Percentiles rank a stretch among this genome's conserved stretches.
These are phyloP conservation scores for Chromobotia macracanthus DNA, from an alignment of 2,797 vertebrate genomes.

Conservation along the genomic window DNA sequence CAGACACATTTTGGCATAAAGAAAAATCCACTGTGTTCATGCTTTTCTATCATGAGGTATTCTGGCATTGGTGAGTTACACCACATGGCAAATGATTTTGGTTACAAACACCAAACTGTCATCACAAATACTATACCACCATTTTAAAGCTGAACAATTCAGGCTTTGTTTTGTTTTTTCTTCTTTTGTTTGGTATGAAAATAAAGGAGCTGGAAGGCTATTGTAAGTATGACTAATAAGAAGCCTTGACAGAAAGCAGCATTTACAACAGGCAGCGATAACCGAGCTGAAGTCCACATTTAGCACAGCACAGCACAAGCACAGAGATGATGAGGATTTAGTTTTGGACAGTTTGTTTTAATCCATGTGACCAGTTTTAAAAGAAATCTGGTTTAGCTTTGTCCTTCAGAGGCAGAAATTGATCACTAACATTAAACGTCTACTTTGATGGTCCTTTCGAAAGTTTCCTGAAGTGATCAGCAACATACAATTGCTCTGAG, in stretches of 20 bases:
- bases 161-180: constrained; percentile 47
- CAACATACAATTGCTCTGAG: constrained; percentile 20
- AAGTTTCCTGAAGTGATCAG: constrained; percentile 38
- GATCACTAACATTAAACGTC: neutral
- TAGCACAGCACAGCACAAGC: constrained; percentile 62
- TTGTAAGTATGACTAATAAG: constrained; percentile 47
- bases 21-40: constrained; percentile 59
- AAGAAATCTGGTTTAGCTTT: constrained; percentile 46
- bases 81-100: constrained; percentile 69
- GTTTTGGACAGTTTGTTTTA: constrained; percentile 42
- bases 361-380: constrained; percentile 36
- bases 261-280: constrained; percentile 18
- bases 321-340: constrained; percentile 59
- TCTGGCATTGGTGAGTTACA: constrained; percentile 72
- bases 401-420: constrained; percentile 34
- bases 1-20: constrained; percentile 49
- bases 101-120: constrained; percentile 71
- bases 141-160: constrained; percentile 70
- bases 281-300: constrained; percentile 49
- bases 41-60: constrained; percentile 73
- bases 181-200: constrained; percentile 71
- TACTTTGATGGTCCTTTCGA: constrained; percentile 11
- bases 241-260: constrained; percentile 42
- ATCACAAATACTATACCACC: constrained; percentile 70
- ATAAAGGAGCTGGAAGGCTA: constrained; percentile 64